Evolutionary conservation across 2,888 invertebrate species (phyloP), one percentile per base, ranked within the genome.

Genomic region (Epirrhoe alternata): DNA sequence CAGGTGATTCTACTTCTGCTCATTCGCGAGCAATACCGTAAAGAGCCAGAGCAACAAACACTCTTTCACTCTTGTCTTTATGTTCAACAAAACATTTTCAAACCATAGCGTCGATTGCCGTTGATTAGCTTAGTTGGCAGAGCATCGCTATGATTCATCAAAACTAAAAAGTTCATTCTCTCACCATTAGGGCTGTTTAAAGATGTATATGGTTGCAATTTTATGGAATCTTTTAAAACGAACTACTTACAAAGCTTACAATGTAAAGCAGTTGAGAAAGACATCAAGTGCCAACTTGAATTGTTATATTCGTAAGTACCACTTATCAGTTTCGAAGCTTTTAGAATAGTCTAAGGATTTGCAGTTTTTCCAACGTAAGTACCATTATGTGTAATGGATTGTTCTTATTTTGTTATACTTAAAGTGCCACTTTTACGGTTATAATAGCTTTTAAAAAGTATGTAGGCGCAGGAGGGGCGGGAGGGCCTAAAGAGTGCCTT

Each of bases 251-350:
- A 6, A 47, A 5, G 6, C 16, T 47, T 16, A 47, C 47, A 42
- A 42, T 42, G 47, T 14, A 47, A 14, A 47, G 47, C 12, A 12
- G 4, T 12, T 47, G 16, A 17, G n/a, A 4, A n/a, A 24, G 6
- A 54, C 42, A 42, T 54, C 35, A 54, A 64, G 54, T 30, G 54
- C 31, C 58, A 54, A 50, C 38, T 50, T 12, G 17, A 58, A 55
- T 42, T 35, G 54, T 64, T 55, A 47, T 52, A 5, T 45, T 31
- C 49, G 45, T 42, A 60, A 60, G 55, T 35, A 56, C 45, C 60
- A 61, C 56, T 65, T 65, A 65, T 61, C 55, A 52, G 65, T 65
- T 65, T 61, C 8, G 35, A 56, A 42, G 56, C 17, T 51, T n/a
- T 38, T 38, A 49, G 52, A 57, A 12, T 53, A 56, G 61, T 57